Percentiles rank a stretch among this genome's conserved stretches.
phyloP scores from a whole-genome alignment of 2,888 invertebrate species.

The Eretmocerus hayati region DNA sequence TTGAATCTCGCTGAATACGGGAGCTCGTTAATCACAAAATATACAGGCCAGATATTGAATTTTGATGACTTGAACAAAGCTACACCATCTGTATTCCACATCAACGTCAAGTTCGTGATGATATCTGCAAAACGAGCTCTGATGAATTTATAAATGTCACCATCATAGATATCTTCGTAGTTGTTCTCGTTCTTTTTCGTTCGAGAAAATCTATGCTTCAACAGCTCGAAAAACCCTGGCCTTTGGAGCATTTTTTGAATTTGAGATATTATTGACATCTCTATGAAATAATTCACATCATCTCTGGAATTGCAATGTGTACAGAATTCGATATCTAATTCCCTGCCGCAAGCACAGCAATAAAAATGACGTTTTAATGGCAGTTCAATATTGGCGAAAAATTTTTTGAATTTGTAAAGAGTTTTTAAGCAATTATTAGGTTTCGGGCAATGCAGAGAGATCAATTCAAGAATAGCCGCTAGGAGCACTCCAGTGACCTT shows the following conservation, averaged over 20 bases:
- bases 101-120: conserved; percentile 3
- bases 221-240: not conserved
- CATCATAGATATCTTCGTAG: not conserved
- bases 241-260: not conserved
- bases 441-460: not conserved
- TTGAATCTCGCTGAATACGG: not conserved
- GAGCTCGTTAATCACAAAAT: not conserved
- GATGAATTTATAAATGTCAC: not conserved
- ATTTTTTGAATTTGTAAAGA: not conserved
- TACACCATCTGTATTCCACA: conserved; percentile 3
- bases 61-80: conserved; percentile 1
- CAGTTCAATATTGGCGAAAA: not conserved
- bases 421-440: not conserved
- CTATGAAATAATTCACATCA: not conserved
- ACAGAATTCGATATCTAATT: not conserved
- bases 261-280: not conserved
- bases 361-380: not conserved
- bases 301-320: not conserved
- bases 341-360: not conserved
- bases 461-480: not conserved
- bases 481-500: not conserved
- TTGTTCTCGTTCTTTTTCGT: not conserved
- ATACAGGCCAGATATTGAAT: conserved; percentile 8
- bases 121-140: too few species aligned
- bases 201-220: not conserved